A percentile compares a stretch with the other conserved stretches of the same genome.
These are phyloP conservation scores for Dreissena polymorpha DNA, from an alignment of 1,140 invertebrate genomes.

Conservation along the genomic window DNA sequence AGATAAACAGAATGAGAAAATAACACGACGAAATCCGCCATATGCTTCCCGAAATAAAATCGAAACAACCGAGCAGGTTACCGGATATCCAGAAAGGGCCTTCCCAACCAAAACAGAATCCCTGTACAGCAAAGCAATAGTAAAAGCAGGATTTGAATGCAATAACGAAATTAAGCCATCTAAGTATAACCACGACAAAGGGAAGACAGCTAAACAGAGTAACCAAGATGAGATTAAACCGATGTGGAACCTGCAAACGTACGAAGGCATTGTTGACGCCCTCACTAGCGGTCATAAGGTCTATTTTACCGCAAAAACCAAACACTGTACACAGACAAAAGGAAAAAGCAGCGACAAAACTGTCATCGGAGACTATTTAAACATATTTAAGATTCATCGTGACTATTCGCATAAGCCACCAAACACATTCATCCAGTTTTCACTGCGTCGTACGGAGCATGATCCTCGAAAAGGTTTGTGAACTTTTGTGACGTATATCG, in stretches of 20 bases:
- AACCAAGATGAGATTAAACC: constrained; percentile 24
- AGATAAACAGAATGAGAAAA: background rate
- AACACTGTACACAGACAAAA: constrained; percentile 41
- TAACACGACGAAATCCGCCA: background rate
- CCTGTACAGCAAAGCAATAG: constrained; percentile 3
- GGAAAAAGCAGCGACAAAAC: constrained; percentile 30
- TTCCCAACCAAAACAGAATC: background rate
- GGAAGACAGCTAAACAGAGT: background rate
- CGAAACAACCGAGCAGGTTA: background rate
- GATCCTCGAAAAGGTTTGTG: constrained; percentile 20
- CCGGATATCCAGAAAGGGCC: background rate
- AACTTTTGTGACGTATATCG: too few species aligned
- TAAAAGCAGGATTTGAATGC: constrained; percentile 23
- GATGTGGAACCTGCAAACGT: constrained; percentile 55
- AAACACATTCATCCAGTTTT: constrained; percentile 46
- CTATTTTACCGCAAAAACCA: constrained; percentile 54
- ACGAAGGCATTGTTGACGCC: constrained; percentile 50
- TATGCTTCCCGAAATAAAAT: constrained; percentile 19
- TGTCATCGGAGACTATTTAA: constrained; percentile 56
- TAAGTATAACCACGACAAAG: background rate
- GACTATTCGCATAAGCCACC: constrained; percentile 29
- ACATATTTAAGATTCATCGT: constrained; percentile 53
- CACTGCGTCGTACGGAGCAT: constrained; percentile 20
- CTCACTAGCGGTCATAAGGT: constrained; percentile 55
- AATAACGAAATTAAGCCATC: background rate